Conservation (phyloP, 2,797 vertebrate genomes). For the Novumbra hubbsi region DNA sequence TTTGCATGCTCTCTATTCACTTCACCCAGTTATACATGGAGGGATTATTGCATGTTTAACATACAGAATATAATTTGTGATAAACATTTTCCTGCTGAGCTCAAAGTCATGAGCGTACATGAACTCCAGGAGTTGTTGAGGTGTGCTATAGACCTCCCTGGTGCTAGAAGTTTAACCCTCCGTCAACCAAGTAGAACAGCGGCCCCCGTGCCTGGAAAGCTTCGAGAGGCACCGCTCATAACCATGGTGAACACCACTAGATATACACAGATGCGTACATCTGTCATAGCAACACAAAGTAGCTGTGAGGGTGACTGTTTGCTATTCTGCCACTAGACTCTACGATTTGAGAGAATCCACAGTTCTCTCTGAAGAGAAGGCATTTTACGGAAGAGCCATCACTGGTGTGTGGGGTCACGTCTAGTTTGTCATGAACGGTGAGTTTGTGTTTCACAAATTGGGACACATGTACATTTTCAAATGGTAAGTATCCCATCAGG, state of each 20-base stretch:
- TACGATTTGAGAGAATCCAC: neutral
- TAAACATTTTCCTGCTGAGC: neutral
- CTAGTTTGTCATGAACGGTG: constrained; percentile 59
- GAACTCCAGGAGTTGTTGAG: neutral
- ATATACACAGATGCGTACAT: constrained; percentile 20
- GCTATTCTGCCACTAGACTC: constrained; percentile 17
- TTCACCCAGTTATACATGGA: neutral
- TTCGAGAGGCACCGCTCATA: constrained; percentile 26
- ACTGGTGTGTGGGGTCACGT: neutral
- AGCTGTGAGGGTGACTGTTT: constrained; percentile 44
- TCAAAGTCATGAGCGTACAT: neutral
- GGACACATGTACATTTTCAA: neutral
- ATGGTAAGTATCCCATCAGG: neutral
- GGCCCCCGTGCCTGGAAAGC: constrained; percentile 3
- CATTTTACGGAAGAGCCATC: neutral
- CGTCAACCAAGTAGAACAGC: constrained; percentile 57
- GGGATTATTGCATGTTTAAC: neutral
- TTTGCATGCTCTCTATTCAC: neutral
- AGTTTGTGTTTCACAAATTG: constrained; percentile 26
- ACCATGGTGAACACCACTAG: constrained; percentile 44
- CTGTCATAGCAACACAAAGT: constrained; percentile 53
- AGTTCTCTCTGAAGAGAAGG: neutral
- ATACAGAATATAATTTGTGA: neutral
- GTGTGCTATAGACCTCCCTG: constrained; percentile 20
- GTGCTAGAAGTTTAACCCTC: constrained; percentile 23